phyloP scores from a whole-genome alignment of 2,113 vertebrate genomes.

The Bufo bufo region DNA sequence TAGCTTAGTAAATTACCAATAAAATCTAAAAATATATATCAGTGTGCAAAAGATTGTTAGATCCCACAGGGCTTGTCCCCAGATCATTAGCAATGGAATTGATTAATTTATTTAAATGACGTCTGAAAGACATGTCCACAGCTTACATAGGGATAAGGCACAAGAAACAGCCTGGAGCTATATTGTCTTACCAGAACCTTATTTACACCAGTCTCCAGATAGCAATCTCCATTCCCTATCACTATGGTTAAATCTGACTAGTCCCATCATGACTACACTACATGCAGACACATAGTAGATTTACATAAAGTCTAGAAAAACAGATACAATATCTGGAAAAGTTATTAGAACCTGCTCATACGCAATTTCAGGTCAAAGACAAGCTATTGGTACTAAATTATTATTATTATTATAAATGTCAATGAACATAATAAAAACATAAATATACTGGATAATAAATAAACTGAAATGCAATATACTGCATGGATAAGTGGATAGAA shows the following conservation, averaged over 20 bases:
- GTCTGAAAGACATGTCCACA: slow-evolving; percentile 1
- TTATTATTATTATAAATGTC: background rate
- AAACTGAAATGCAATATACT: too few relatives aligned
- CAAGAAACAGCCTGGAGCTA: slow-evolving; percentile 19
- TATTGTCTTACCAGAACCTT: slow-evolving; percentile 26
- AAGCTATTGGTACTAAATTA: background rate
- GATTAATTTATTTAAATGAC: slow-evolving; percentile 30
- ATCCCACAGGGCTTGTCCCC: background rate
- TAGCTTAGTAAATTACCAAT: background rate
- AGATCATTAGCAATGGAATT: slow-evolving; percentile 10
- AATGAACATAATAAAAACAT: too few relatives aligned
- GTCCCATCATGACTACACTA: slow-evolving; percentile 15
- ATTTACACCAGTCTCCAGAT: slow-evolving; percentile 37
- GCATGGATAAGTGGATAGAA: too few relatives aligned
- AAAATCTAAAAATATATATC: background rate
- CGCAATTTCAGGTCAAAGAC: background rate
- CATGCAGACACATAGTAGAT: background rate
- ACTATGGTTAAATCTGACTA: slow-evolving; percentile 9
- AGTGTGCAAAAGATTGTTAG: background rate
- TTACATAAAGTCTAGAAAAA: slow-evolving; percentile 12
- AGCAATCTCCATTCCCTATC: slow-evolving; percentile 29
- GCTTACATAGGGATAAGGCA: slow-evolving; percentile 21
- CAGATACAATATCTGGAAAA: slow-evolving; percentile 1
- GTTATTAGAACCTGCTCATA: background rate
- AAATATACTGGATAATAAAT: too few relatives aligned